Conservation (phyloP, 2,113 vertebrate genomes). For the Pleuronectes platessa region DNA sequence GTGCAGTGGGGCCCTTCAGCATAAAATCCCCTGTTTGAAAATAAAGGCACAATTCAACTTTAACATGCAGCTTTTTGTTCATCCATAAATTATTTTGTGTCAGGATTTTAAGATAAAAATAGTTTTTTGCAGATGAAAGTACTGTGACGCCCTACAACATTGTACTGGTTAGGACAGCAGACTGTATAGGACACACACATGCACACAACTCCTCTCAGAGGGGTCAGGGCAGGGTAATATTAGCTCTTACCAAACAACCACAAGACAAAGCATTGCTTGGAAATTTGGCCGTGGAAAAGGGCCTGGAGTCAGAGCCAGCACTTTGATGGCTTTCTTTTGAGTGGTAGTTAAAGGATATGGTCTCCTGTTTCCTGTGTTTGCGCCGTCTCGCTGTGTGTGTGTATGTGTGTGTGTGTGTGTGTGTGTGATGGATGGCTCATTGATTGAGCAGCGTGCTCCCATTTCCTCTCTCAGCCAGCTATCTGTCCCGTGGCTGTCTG, state of each 20-base stretch:
- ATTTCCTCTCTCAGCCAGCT: constrained; percentile 60
- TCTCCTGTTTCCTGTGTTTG: constrained; percentile 74
- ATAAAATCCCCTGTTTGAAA: no score
- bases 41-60: no score
- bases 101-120: no score
- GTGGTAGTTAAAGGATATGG: constrained; percentile 73
- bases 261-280: constrained; percentile 53
- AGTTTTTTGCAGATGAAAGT: neutral
- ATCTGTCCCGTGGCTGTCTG: constrained; percentile 61
- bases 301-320: constrained; percentile 58
- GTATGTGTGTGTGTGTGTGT: constrained; percentile 52
- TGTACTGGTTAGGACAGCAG: constrained; percentile 42
- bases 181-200: constrained; percentile 23
- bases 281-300: constrained; percentile 67
- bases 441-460: constrained; percentile 70
- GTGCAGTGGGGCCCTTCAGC: no score
- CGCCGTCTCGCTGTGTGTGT: constrained; percentile 56
- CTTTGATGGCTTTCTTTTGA: constrained; percentile 75
- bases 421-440: constrained; percentile 69
- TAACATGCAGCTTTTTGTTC: no score
- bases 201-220: constrained; percentile 44
- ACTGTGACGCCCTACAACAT: constrained; percentile 29
- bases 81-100: no score
- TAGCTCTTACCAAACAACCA: constrained; percentile 62
- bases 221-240: constrained; percentile 55